Base-by-base conservation (phyloP, 2,113 vertebrate genomes). In the Sapayoa aenigma region DNA sequence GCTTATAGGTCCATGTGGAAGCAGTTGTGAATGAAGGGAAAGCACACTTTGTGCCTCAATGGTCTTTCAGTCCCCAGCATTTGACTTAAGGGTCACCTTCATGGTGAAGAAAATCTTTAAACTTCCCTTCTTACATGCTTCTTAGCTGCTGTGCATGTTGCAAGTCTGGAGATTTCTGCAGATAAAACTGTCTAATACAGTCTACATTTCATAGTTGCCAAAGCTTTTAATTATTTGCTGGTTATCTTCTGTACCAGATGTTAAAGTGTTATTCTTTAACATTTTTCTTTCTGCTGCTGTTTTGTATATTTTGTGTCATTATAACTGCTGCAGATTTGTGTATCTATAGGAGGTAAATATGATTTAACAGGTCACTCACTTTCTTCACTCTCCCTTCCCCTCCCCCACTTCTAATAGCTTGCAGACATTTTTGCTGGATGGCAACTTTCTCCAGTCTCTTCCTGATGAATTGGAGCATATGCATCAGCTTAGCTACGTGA, bases 361-460 rank as follows among this genome's bases (percentile, higher is more conserved):
- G 62, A 52, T 93, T 67, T 87, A 44, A 65, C 53, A 65, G 35
- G 83, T 95, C 68, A 85, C 59, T 96, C 66, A 14, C 90, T 84
- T 91, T 80, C 50, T 96, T 94, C 53, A 60, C 44, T 93, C 59
- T 93, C 60, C 12, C 15, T 90, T 79, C 12, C 62, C 46, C 58
- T 53, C 12, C 72, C 79, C 85, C 9, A 7, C 60, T 42, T 79
- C 66, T 77, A 90, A 93, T 95, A 99, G 99, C 95, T 98, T 99
- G 96, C 99, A 99, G 98, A 99, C 99, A 1, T 98, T 99, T 97
- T 97, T 99, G 92, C 95, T 99, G 96, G 99, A 99, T 88, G 99
- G 99, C 66, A 99, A 99, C 97, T 98, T 98, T 95, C 98, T 99
- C n/a, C 98, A 97, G 49, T 98, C 98, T 41, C 98, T 99, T 87